A percentile compares a stretch with the other conserved stretches of the same genome.
These are phyloP conservation scores for Microdon myrmicae DNA, from an alignment of 2,888 invertebrate genomes.

Conservation along the genomic window DNA sequence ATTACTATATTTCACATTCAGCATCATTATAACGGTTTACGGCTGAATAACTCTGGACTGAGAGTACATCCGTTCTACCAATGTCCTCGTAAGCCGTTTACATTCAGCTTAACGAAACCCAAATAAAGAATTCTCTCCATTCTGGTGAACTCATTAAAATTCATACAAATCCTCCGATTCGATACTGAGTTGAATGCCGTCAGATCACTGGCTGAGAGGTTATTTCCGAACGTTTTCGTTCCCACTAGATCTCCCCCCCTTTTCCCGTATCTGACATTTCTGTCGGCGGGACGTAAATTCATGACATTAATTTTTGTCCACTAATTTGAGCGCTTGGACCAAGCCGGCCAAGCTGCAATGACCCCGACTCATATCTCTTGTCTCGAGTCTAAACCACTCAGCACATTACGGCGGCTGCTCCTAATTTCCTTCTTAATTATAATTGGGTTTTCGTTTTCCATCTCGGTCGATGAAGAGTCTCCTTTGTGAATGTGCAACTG, in stretches of 20 bases:
- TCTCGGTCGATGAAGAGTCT: too few species aligned
- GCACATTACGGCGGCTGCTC: conserved; percentile 50
- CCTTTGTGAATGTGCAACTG: too few species aligned
- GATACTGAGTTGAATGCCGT: conserved; percentile 18
- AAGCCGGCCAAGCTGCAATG: too few species aligned
- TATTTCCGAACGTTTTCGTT: conserved; percentile 16
- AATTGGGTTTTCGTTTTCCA: conserved; percentile 48
- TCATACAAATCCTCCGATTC: conserved; percentile 50
- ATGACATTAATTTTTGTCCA: conserved; percentile 47
- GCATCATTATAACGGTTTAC: conserved; percentile 38
- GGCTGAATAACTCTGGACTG: conserved; percentile 31
- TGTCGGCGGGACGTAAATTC: conserved; percentile 22
- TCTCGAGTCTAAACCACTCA: conserved; percentile 49
- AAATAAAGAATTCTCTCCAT: conserved; percentile 26
- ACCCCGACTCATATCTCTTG: conserved; percentile 44
- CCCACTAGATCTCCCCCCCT: neutral
- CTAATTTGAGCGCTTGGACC: too few species aligned
- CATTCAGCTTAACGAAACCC: conserved; percentile 38
- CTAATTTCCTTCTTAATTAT: conserved; percentile 52
- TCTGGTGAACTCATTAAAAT: conserved; percentile 45
- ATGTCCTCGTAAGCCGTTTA: conserved; percentile 34
- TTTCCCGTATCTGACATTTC: neutral
- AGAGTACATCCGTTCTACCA: too few species aligned
- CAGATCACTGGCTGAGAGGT: conserved; percentile 10
- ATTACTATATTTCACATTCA: conserved; percentile 40